phyloP scores from a whole-genome alignment of 2,888 invertebrate species.

The Drosophila prolongata region DNA sequence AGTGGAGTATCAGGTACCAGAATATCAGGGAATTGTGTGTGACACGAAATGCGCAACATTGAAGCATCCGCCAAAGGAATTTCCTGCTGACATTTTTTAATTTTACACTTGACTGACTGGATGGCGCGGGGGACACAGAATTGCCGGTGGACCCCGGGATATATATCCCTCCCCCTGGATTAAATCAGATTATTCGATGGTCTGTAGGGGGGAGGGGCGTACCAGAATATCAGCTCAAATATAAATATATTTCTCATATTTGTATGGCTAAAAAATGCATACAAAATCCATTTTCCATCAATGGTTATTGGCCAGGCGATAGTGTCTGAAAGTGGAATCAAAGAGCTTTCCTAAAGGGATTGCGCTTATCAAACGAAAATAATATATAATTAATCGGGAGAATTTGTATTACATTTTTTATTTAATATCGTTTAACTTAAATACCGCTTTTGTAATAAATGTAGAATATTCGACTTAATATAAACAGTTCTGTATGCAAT shows the following conservation, averaged over 20 bases:
- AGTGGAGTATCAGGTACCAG: not conserved
- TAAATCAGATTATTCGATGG: conserved; percentile 44
- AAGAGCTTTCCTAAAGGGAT: conserved; percentile 15
- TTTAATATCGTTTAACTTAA: no score
- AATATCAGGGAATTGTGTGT: conserved; percentile 40
- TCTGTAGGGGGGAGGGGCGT: not conserved
- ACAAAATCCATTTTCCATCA: conserved; percentile 20
- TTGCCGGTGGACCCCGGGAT: not conserved
- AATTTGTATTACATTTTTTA: no score
- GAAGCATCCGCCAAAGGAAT: conserved; percentile 73
- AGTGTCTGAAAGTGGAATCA: conserved; percentile 20
- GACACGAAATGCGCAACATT: conserved; percentile 62
- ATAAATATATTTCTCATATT: conserved; percentile 38
- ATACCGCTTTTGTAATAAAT: no score
- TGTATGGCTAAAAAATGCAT: conserved; percentile 10
- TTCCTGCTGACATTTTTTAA: conserved; percentile 81
- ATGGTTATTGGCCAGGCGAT: conserved; percentile 15
- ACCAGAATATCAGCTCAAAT: conserved; percentile 17
- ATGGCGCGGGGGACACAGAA: conserved; percentile 18
- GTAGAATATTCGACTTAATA: no score
- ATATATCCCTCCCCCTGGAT: conserved; percentile 18
- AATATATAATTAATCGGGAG: conserved; percentile 2
- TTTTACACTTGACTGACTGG: conserved; percentile 79
- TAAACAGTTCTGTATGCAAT: no score
- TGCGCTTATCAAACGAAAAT: conserved; percentile 1